Percentiles rank a stretch among this genome's conserved stretches.
phyloP scores from a whole-genome alignment of 2,113 vertebrate species.

The Pterocles orientalis region DNA sequence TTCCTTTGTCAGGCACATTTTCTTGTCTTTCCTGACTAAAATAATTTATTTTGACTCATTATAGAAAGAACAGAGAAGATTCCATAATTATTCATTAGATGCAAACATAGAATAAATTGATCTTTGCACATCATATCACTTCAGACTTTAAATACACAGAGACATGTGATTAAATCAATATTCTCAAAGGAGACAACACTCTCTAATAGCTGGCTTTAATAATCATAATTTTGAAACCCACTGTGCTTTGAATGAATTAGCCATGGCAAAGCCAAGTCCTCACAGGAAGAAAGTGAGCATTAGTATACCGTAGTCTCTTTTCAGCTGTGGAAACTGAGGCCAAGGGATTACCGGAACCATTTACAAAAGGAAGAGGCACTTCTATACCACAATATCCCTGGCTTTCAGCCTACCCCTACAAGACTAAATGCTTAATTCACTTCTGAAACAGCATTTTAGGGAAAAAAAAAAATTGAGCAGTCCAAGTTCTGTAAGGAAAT shows the following conservation, averaged over 20 bases:
- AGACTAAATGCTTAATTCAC: neutral
- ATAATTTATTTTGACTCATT: neutral
- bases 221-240: conserved; percentile 15
- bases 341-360: neutral
- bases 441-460: neutral
- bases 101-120: conserved; percentile 1
- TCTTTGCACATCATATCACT: conserved; percentile 26
- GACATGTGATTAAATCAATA: conserved; percentile 25
- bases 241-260: conserved; percentile 33
- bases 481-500: neutral
- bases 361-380: neutral
- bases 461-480: neutral
- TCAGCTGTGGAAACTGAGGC: neutral
- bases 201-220: conserved; percentile 34
- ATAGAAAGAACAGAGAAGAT: neutral
- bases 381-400: fast-evolving
- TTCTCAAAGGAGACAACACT: conserved; percentile 5
- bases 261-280: neutral
- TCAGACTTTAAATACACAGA: conserved; percentile 30
- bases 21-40: neutral
- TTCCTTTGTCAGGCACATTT: neutral
- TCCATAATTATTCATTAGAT: conserved; percentile 2
- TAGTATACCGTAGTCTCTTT: neutral
- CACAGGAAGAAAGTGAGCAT: neutral
- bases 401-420: fast-evolving